Base-by-base conservation (phyloP, 2,888 invertebrate species). In the Girardia tigrina region DNA sequence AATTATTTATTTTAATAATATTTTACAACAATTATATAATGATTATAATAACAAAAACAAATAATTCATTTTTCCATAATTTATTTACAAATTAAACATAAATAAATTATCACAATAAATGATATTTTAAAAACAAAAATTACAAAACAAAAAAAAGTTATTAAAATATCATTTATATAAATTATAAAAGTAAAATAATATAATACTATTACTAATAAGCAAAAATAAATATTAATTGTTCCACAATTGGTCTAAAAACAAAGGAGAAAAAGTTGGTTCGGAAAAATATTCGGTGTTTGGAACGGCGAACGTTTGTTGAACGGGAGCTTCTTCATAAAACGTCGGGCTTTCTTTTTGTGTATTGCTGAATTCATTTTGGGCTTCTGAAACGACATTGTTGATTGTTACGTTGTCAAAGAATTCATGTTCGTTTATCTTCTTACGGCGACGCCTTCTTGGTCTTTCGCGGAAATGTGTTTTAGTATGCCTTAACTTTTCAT, bases 391-490 rank as follows among this genome's bases (percentile, higher is more conserved):
- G n/a, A 23, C 4, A n/a, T 56, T 56, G 8, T 56, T 16, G 4
- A 56, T 56, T 56, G 56, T 8, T 2, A 56, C n/a, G 56, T 4
- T 56, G 23, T 4, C 23, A n/a, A 8, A 56, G 23, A 12, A 56
- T 16, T 56, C 56, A 20, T 56, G 56, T 56, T 56, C 56, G 23
- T 56, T 56, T 4, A 56, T 16, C 56, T 56, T 56, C 56, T 56
- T 56, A 12, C 56, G 56, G n/a, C 56, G 4, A 20, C 56, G 56
- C 23, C 56, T 4, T 56, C 56, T 56, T 16, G 56, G 56, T 56
- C 56, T 56, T 56, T 56, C 56, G n/a, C 56, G 56, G 23, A 56
- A 56, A 56, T 56, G 56, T 4, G 56, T 56, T 56, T 56, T 56
- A 6, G 56, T 56, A n/a, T 56, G 56, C 23, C 56, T 4, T n/a